These are phyloP conservation scores for Marmota flaviventris DNA, from an alignment of 2,113 vertebrate species.

Conservation along the genomic window DNA sequence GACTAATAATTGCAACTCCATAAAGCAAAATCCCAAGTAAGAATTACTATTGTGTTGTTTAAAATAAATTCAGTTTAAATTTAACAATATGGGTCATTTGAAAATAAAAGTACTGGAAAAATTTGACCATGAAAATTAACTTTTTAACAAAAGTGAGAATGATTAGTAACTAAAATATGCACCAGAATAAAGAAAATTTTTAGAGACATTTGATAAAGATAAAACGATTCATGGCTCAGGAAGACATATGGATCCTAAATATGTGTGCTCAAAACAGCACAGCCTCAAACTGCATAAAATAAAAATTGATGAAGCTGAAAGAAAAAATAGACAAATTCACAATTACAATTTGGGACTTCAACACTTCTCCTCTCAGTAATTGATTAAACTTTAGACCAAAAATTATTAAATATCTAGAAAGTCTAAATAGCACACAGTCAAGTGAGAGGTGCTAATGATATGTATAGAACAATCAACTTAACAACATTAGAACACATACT, in stretches of 20 bases:
- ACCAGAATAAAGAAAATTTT: background rate
- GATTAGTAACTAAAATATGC: background rate
- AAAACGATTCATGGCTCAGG: background rate
- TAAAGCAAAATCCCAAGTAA: background rate
- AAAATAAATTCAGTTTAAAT: background rate
- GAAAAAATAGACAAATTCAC: background rate
- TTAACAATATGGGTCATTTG: background rate
- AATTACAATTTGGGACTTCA: background rate
- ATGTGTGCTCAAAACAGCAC: background rate
- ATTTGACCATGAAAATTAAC: background rate
- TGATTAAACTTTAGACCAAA: background rate
- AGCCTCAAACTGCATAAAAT: background rate
- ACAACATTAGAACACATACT: background rate
- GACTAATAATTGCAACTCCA: background rate
- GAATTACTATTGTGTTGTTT: background rate
- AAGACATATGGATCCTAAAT: background rate
- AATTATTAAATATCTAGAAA: background rate
- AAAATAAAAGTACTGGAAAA: background rate
- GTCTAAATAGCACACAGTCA: background rate
- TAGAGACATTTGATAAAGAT: background rate
- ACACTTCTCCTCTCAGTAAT: accelerated
- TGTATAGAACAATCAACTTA: background rate
- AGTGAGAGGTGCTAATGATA: background rate
- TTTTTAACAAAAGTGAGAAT: background rate
- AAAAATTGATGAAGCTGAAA: background rate